phyloP scores from a whole-genome alignment of 2,797 vertebrate species.

The Florisuga fusca region DNA sequence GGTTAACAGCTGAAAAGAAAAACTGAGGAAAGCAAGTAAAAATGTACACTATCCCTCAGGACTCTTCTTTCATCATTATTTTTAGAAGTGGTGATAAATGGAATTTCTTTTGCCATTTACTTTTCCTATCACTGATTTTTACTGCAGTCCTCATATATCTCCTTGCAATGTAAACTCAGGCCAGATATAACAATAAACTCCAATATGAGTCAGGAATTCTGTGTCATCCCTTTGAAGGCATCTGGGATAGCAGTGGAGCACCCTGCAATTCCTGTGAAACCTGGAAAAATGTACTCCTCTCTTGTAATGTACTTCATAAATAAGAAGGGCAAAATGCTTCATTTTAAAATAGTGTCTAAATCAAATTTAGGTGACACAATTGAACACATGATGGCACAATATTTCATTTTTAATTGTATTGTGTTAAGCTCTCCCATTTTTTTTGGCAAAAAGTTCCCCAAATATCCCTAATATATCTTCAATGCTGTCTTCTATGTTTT shows the following conservation, averaged over 20 bases:
- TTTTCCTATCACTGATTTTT: background rate
- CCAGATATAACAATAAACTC: background rate
- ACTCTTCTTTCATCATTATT: background rate
- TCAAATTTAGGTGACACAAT: background rate
- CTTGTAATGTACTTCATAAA: too few relatives aligned
- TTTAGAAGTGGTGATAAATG: constrained; percentile 5
- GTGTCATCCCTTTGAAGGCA: background rate
- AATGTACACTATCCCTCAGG: background rate
- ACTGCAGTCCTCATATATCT: background rate
- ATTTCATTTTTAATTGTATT: background rate
- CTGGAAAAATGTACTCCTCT: background rate
- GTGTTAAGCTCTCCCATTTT: background rate
- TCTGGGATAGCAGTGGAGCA: background rate
- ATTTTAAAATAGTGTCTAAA: background rate
- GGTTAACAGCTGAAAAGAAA: background rate
- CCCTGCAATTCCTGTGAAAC: background rate
- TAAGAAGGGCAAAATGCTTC: background rate
- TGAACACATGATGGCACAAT: background rate
- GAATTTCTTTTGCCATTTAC: background rate
- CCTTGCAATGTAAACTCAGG: background rate
- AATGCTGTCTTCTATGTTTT: background rate
- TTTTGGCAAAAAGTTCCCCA: background rate
- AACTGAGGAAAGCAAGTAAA: background rate
- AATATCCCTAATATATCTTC: background rate
- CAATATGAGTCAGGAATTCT: background rate